Evolutionary conservation across 2,797 vertebrate genomes (phyloP).

Genomic region (Phaenicophaeus curvirostris): DNA sequence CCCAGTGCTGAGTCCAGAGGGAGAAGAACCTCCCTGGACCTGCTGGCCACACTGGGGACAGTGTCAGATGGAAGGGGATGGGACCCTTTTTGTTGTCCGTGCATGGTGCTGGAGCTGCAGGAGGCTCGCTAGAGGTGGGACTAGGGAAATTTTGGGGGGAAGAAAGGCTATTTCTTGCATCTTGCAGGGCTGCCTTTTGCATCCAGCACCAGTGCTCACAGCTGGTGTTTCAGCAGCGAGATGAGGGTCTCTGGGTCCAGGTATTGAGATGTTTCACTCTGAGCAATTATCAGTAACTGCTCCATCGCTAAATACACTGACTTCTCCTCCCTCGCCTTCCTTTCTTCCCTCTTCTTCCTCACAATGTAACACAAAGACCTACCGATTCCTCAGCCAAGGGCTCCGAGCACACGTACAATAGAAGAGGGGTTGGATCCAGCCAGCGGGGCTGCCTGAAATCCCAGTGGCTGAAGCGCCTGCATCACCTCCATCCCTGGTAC

Average conservation of each 20-base stretch:
- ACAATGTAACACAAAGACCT: background rate
- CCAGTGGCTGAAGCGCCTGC: rapidly evolving
- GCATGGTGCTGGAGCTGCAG: rapidly evolving
- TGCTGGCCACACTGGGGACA: background rate
- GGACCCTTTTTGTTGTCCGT: rapidly evolving
- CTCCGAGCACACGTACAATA: rapidly evolving
- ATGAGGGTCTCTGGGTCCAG: background rate
- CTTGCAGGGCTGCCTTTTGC: background rate
- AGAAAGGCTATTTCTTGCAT: background rate
- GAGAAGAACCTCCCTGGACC: no score
- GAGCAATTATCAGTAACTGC: background rate
- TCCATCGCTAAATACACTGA: background rate
- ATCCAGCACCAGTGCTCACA: background rate
- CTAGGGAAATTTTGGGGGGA: background rate
- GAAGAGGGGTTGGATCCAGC: background rate
- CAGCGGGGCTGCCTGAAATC: rapidly evolving
- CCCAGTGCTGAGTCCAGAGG: no score
- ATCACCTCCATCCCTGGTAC: rapidly evolving
- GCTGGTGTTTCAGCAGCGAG: rapidly evolving
- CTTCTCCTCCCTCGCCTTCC: background rate
- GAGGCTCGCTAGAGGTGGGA: background rate
- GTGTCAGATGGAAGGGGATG: background rate
- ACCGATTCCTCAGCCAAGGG: rapidly evolving
- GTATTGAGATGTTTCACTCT: background rate
- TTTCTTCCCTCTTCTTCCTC: background rate